Percentiles rank a stretch among this genome's conserved stretches.
These are phyloP conservation scores for Alligator sinensis DNA, from an alignment of 2,113 vertebrate species.

Conservation along the genomic window DNA sequence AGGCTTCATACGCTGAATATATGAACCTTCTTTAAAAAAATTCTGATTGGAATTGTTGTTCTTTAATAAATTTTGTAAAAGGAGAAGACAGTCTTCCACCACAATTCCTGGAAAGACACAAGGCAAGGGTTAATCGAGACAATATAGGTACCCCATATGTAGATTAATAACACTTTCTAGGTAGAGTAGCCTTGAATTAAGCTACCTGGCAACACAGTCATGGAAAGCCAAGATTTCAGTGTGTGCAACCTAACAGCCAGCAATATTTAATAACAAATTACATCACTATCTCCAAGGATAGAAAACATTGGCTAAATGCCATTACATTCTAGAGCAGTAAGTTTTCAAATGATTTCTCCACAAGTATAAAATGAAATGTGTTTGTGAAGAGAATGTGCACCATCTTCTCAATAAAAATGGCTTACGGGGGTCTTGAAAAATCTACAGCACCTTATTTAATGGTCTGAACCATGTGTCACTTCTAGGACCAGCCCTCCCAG, in stretches of 20 bases:
- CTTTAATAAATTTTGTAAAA: conserved; percentile 93
- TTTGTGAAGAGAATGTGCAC: neutral
- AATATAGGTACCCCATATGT: neutral
- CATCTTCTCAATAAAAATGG: neutral
- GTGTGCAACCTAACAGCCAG: neutral
- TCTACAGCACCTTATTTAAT: neutral
- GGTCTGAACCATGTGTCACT: neutral
- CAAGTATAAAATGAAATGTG: fast-evolving
- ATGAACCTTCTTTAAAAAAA: conserved; percentile 99
- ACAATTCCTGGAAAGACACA: conserved; percentile 88
- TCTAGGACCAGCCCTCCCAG: neutral
- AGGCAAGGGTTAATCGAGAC: neutral
- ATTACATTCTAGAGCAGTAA: neutral
- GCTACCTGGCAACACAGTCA: neutral
- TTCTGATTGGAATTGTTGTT: conserved; percentile 99
- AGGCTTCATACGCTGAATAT: conserved; percentile 97
- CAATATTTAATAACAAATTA: neutral
- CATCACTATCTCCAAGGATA: neutral
- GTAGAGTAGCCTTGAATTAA: neutral
- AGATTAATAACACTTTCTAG: neutral
- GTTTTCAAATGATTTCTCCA: neutral
- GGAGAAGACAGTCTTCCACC: conserved; percentile 96
- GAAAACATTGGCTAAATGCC: fast-evolving
- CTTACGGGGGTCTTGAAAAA: neutral
- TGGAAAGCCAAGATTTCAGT: neutral